phyloP scores from a whole-genome alignment of 2,797 vertebrate genomes.

The Myotis pilosus region DNA sequence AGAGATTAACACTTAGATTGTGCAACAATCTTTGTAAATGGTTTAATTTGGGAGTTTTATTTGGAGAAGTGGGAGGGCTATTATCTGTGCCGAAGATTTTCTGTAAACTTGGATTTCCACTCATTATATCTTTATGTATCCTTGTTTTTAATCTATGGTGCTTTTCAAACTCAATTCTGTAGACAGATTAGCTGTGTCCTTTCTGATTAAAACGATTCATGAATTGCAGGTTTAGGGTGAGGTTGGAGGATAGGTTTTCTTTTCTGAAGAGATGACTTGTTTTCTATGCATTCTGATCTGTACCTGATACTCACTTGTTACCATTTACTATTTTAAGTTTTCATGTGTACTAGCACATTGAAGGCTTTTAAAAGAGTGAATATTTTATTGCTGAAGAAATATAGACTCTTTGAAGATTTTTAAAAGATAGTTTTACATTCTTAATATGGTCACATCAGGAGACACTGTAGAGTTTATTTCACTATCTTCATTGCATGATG shows the following conservation, averaged over 20 bases:
- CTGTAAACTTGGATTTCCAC: conserved; percentile 49
- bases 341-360: neutral
- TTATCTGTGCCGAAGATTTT: conserved; percentile 44
- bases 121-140: conserved; percentile 55
- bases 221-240: conserved; percentile 32
- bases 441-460: neutral
- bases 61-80: neutral
- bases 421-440: conserved; percentile 32
- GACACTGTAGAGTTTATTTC: neutral
- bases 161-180: conserved; percentile 69
- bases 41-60: conserved; percentile 43
- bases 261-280: conserved; percentile 11
- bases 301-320: neutral
- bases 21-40: conserved; percentile 21
- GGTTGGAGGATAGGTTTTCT: neutral
- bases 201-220: conserved; percentile 61
- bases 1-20: conserved; percentile 18
- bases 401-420: conserved; percentile 6
- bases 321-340: conserved; percentile 20
- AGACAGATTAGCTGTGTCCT: conserved; percentile 70
- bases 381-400: conserved; percentile 21
- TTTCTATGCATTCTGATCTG: neutral
- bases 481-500: neutral
- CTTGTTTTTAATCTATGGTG: conserved; percentile 62
- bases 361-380: conserved; percentile 24